A percentile compares a stretch with the other conserved stretches of the same genome.
Conservation (phyloP, 1,140 invertebrate genomes). For the Pteromalus puparum region DNA sequence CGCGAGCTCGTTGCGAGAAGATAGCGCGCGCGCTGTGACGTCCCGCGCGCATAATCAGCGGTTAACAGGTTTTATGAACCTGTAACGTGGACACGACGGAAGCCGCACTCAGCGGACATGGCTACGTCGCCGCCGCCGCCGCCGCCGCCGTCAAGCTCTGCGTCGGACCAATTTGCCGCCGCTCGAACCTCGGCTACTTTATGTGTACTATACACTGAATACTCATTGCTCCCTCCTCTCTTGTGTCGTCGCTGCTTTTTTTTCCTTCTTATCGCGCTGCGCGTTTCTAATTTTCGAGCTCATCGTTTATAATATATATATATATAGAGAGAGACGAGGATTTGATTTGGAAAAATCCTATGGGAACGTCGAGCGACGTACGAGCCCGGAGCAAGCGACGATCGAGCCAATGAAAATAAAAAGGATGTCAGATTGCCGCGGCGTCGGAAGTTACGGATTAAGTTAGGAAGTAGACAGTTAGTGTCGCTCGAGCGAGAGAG, state of each 20-base stretch:
- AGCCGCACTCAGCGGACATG: conserved; percentile 68
- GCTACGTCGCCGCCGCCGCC: conserved; percentile 38
- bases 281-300: not conserved
- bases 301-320: too few relatives aligned
- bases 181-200: conserved; percentile 18
- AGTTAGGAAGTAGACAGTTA: conserved; percentile 76
- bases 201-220: not conserved
- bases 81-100: conserved; percentile 71
- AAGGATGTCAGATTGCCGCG: conserved; percentile 76
- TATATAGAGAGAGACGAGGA: too few relatives aligned
- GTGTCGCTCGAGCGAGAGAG: conserved; percentile 63
- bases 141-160: conserved; percentile 54
- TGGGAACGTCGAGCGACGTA: conserved; percentile 62
- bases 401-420: conserved; percentile 75
- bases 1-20: conserved; percentile 54
- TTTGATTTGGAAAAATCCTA: conserved; percentile 76
- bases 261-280: conserved; percentile 33
- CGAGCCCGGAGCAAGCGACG: conserved; percentile 61
- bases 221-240: conserved; percentile 28
- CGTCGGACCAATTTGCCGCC: conserved; percentile 62
- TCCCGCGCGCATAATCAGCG: conserved; percentile 65
- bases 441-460: conserved; percentile 76
- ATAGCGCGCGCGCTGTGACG: conserved; percentile 50
- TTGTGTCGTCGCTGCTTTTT: conserved; percentile 27
- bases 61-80: conserved; percentile 74